Evolutionary conservation across 1,140 invertebrate genomes (phyloP), one percentile per base, ranked within the genome.

Genomic region (Colletes latitarsis): DNA sequence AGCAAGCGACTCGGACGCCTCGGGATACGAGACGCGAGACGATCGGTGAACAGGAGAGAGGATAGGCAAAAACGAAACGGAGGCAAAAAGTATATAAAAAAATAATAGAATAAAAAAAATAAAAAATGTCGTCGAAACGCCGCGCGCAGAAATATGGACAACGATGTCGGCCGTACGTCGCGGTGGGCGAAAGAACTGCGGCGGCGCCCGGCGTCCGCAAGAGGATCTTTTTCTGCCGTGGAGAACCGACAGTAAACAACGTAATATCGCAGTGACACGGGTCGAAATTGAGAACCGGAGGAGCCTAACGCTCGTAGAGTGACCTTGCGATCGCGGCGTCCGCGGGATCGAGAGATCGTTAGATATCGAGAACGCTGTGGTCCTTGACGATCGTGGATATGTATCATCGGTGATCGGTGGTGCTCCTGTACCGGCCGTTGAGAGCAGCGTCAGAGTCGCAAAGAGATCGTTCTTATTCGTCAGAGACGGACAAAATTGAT

Each of bases 121-220:
- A 49, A 9, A 52, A 68, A 46, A 62, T 70, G 76, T 77, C 78
- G 53, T 86, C 75, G 82, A 88, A 82, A 86, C 88, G 86, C 84
- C 79, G 78, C 83, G 79, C 77, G 81, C 77, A 83, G 80, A 88
- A 83, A 87, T 82, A 92, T 92, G 92, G 92, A 91, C 93, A 93
- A 92, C 82, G 86, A 89, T 93, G 92, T 92, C 90, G 89, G 88
- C 88, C 90, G 88, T 89, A 92, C 90, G 91, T 92, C 91, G 92
- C 91, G 93, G 93, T 93, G 89, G 92, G 93, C 93, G 93, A 93
- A 93, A 93, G 93, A 93, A 93, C 90, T 91, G 92, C 89, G 93
- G 91, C 92, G 88, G 88, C 90, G 92, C 90, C 88, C 90, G 89
- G 91, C 89, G 88, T 91, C 89, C 84, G 82, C 77, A 88, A 84